Evolutionary conservation across 2,797 vertebrate genomes (phyloP), one percentile per base, ranked within the genome.

Genomic region (Sternotherus odoratus): DNA sequence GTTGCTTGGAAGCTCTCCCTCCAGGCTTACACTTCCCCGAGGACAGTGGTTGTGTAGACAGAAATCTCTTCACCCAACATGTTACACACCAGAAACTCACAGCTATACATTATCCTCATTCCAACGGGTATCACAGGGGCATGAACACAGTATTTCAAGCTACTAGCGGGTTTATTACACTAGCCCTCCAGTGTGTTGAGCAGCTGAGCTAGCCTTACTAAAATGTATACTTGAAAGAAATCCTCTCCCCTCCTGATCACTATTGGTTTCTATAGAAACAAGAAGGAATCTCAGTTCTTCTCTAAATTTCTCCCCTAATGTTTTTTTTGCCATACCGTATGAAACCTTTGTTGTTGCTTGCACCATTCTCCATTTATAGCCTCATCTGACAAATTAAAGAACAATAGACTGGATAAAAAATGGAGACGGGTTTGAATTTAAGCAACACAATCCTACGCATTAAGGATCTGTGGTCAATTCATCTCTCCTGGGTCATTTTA

Each of bases 231-330:
- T 97, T 97, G 97, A 98, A 98, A 98, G 96, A 97, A 97, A 95
- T 95, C 92, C 91, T 97, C 95, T 85, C 95, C 97, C 95, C 87
- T 98, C 96, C 97, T 95, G 96, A 98, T 97, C 88, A 77, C 95
- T 97, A 96, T 85, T 95, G 94, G 98, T 98, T 98, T 98, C 98
- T 98, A 98, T 98, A 98, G 98, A 98, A 98, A 98, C 98, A 97
- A 98, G 97, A 97, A 98, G 95, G 94, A 97, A 98, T 97, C 95
- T 96, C 89, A 97, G 96, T 95, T 97, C 97, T 97, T 96, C 93
- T 97, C 95, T 97, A 97, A 97, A 96, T 94, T 97, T 97, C 91
- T 89, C 93, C 85, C 95, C 90, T 96, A 97, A 97, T 96, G 96
- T 94, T 95, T 97, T 97, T 43, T 97, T 96, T 96, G 93, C 93